Conservation (phyloP, 2,113 vertebrate species). For the Scomber colias region DNA sequence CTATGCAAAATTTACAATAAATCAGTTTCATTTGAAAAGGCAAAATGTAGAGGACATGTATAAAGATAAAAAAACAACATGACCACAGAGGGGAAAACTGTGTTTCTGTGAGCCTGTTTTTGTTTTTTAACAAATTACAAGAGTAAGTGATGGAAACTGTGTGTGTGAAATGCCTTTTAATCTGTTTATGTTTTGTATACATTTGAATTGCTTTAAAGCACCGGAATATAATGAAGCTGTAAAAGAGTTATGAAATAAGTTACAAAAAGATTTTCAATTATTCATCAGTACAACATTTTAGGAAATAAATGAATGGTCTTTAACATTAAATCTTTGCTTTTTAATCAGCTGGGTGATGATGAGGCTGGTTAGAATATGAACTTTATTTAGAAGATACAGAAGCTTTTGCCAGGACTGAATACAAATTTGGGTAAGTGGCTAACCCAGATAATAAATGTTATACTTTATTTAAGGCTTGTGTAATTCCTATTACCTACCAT, state of each 20-base stretch:
- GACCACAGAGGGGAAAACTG: neutral
- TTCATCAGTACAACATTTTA: slow-evolving; percentile 20
- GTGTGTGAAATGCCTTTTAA: slow-evolving; percentile 21
- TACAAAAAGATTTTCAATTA: neutral
- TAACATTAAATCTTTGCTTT: slow-evolving; percentile 3
- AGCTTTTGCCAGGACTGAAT: too few species aligned
- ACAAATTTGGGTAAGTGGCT: too few species aligned
- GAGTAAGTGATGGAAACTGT: neutral
- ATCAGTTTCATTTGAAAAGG: slow-evolving; percentile 12
- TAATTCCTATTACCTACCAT: neutral
- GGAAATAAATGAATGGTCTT: slow-evolving; percentile 13
- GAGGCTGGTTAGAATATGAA: neutral
- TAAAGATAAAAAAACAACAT: neutral
- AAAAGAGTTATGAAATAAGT: slow-evolving; percentile 6
- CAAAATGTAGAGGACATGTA: neutral
- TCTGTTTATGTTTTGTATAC: slow-evolving; percentile 9
- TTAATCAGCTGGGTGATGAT: neutral
- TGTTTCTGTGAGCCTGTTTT: neutral
- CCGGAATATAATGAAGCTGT: neutral
- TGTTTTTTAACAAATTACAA: neutral
- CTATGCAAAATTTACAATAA: neutral
- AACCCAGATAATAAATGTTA: too few species aligned
- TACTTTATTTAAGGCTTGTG: neutral
- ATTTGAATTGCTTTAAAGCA: slow-evolving; percentile 18
- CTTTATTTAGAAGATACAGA: neutral